Evolutionary conservation across 2,113 vertebrate species (phyloP).

Genomic region (Ptilonorhynchus violaceus): DNA sequence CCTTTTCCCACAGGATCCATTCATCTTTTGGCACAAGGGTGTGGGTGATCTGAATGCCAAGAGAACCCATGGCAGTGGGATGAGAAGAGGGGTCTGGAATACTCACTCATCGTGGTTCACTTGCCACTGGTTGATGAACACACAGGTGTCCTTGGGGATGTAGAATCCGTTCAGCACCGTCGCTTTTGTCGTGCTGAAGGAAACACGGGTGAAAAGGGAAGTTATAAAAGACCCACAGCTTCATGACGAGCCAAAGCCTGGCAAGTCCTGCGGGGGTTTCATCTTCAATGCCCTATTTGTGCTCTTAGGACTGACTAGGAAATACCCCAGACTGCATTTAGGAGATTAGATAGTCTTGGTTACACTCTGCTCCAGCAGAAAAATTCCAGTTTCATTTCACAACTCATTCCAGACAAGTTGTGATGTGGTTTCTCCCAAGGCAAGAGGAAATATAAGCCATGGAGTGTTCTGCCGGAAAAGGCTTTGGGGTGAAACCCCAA

Average conservation of each 20-base stretch:
- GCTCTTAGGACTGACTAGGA: neutral
- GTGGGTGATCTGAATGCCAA: rapidly evolving
- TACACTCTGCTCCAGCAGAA: neutral
- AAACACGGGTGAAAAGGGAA: rapidly evolving
- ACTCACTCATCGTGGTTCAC: slow-evolving; percentile 94
- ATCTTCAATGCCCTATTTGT: neutral
- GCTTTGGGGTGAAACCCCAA: neutral
- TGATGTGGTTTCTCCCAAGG: neutral
- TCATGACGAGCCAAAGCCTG: rapidly evolving
- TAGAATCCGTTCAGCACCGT: slow-evolving; percentile 85
- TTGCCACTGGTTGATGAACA: slow-evolving; percentile 97
- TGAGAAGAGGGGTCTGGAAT: neutral
- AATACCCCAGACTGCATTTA: neutral
- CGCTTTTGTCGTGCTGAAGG: slow-evolving; percentile 82
- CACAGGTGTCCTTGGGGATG: slow-evolving; percentile 87
- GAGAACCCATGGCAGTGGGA: rapidly evolving
- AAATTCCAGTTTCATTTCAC: neutral
- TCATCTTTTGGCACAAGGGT: rapidly evolving
- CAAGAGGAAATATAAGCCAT: neutral
- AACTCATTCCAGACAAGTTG: neutral
- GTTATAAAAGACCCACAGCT: neutral
- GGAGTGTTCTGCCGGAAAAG: neutral
- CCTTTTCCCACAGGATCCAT: rapidly evolving
- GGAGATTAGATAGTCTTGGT: neutral
- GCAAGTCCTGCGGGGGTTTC: neutral